Conservation (phyloP, 2,888 invertebrate species). For the Frankliniella intonsa region DNA sequence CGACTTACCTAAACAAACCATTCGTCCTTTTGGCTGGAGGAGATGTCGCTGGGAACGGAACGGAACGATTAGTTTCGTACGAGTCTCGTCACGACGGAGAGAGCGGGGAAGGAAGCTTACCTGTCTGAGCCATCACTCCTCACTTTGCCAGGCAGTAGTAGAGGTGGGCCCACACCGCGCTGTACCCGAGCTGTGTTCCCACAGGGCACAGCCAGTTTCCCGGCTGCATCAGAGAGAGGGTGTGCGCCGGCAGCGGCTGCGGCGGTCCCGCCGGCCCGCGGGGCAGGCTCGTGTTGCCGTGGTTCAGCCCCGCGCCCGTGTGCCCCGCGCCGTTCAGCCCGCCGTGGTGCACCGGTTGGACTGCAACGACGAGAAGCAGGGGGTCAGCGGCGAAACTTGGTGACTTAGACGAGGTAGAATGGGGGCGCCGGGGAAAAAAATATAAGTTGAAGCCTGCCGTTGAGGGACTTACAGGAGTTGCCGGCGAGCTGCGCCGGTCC, state of each 20-base stretch:
- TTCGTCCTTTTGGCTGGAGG: conserved; percentile 75
- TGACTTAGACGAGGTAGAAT: too few species aligned
- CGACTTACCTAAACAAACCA: conserved; percentile 74
- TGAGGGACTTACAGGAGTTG: conserved; percentile 30
- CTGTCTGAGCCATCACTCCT: conserved; percentile 54
- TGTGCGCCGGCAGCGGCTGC: not conserved
- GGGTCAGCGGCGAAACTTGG: not conserved
- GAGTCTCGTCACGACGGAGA: too few species aligned
- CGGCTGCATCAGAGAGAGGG: conserved; percentile 51
- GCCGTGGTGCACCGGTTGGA: conserved; percentile 2
- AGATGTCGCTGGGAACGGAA: conserved; percentile 49
- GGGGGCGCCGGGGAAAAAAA: too few species aligned
- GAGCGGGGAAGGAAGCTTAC: conserved; percentile 40
- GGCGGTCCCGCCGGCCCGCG: conserved; percentile 50
- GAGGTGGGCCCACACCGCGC: conserved; percentile 72
- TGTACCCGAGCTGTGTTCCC: conserved; percentile 69
- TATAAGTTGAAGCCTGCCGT: too few species aligned
- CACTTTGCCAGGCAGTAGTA: conserved; percentile 65
- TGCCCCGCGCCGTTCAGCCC: conserved; percentile 50
- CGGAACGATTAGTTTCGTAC: not conserved
- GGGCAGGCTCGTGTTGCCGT: conserved; percentile 50
- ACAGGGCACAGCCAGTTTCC: conserved; percentile 96
- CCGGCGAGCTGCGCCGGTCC: conserved; percentile 28
- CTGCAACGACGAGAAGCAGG: not conserved
- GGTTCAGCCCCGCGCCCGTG: conserved; percentile 53